Evolutionary conservation across 2,113 vertebrate species (phyloP), one percentile per base, ranked within the genome.

Genomic region (Dunckerocampus dactyliophorus): DNA sequence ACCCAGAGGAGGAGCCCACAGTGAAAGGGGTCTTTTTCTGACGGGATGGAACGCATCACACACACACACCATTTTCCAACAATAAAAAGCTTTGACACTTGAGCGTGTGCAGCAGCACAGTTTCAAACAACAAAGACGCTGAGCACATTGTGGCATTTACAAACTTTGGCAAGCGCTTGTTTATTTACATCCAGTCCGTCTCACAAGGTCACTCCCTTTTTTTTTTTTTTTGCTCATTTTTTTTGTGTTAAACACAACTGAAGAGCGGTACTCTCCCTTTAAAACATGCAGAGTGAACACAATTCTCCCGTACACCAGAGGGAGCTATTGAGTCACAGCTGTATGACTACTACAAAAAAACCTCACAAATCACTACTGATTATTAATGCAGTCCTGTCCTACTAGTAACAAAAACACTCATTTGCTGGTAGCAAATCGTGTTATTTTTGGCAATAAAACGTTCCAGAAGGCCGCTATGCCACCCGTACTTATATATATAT

Each of bases 81-180:
- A 54, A 42, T 21, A 37, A n/a, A 39, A 39, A 31, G 11, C 54
- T 42, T 56, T 34, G 31, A 34, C 7, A 34, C 4, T 24, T 54
- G 28, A 9, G 17, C 6, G 28, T 34, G 15, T 19, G 19, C 17
- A 16, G 17, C 47, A 48, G 17, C n/a, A n/a, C 47, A 48, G 19
- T n/a, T 48, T 3, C 9, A 12, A 43, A 13, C 13, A 43, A 59
- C 3, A 59, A 67, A 55, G 76, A 79, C 74, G 52, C 87, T 59
- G 62, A 74, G 37, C 71, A 84, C 60, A 8, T 62, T 21, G 55
- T 88, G 84, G 71, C 82, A 87, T 90, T 90, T 85, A 87, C 89
- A 91, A 91, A 91, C 90, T 92, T 92, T 92, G 91, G 91, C 90
- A 90, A 91, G 87, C 80, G 88, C 89, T 91, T 89, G 78, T 90